Conservation (phyloP, 2,113 vertebrate genomes). For the Pycnonotus jocosus region DNA sequence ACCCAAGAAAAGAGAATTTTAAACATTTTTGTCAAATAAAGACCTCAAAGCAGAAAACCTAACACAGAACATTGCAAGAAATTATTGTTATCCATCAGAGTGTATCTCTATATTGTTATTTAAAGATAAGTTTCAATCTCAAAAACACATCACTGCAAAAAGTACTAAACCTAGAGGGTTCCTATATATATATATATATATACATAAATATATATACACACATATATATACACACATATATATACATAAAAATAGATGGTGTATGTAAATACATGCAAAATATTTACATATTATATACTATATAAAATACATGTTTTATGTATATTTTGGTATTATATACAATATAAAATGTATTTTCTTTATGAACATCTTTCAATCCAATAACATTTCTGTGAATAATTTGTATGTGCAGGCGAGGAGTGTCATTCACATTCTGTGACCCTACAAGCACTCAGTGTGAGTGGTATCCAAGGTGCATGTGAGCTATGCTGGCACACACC, state of each 20-base stretch:
- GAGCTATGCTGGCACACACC: conserved; percentile 67
- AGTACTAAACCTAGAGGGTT: background rate
- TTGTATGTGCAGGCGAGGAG: background rate
- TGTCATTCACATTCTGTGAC: background rate
- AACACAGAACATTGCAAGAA: background rate
- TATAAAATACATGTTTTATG: background rate
- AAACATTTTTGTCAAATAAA: background rate
- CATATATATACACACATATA: background rate
- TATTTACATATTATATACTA: background rate
- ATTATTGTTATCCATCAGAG: background rate
- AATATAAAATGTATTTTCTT: background rate
- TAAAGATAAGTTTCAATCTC: background rate
- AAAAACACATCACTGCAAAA: background rate
- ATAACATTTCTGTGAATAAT: background rate
- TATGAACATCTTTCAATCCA: background rate
- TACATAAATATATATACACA: background rate
- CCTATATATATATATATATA: background rate
- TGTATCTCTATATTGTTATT: background rate
- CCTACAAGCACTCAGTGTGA: background rate
- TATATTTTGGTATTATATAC: background rate
- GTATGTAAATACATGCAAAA: background rate
- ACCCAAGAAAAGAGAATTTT: background rate
- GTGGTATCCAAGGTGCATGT: fast-evolving
- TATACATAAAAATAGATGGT: background rate
- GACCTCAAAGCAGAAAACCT: background rate